A percentile compares a stretch with the other conserved stretches of the same genome.
Conservation (phyloP, 92 coral and sea anemone species). For the Actinostola sp. region DNA sequence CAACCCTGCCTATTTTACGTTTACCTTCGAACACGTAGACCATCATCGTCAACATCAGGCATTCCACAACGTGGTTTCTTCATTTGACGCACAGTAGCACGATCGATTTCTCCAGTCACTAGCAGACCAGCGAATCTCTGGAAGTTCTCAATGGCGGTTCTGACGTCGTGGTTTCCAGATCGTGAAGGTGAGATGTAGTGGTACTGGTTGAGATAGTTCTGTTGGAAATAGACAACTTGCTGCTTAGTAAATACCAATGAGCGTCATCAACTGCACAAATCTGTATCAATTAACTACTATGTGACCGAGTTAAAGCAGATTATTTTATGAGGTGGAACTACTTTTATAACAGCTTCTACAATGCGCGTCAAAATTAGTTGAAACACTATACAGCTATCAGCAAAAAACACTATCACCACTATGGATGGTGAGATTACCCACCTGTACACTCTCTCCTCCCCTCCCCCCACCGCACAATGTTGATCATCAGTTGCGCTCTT, state of each 20-base stretch:
- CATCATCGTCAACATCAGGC: conserved; percentile 66
- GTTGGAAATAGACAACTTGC: not conserved
- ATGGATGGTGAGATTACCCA: no score
- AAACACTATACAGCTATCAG: not conserved
- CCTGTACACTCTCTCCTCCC: no score
- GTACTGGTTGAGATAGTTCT: conserved; percentile 67
- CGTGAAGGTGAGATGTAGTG: conserved; percentile 79
- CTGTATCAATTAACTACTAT: no score
- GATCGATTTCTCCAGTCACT: conserved; percentile 71
- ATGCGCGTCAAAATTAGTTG: not conserved
- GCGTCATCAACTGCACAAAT: no score
- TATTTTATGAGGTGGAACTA: no score
- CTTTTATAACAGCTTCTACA: no score
- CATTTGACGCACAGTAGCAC: conserved; percentile 72
- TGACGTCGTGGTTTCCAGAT: conserved; percentile 69
- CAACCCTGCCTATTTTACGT: no score
- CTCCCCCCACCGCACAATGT: no score
- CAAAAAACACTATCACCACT: no score
- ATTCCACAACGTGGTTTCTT: conserved; percentile 88
- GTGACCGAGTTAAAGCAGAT: no score
- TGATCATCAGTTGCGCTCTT: no score
- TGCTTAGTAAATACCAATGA: not conserved
- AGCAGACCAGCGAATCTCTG: conserved; percentile 77
- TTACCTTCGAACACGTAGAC: conserved; percentile 55
- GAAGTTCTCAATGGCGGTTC: conserved; percentile 66